Conservation (phyloP, 2,797 vertebrate genomes). For the Schizopygopsis malacanthus region DNA sequence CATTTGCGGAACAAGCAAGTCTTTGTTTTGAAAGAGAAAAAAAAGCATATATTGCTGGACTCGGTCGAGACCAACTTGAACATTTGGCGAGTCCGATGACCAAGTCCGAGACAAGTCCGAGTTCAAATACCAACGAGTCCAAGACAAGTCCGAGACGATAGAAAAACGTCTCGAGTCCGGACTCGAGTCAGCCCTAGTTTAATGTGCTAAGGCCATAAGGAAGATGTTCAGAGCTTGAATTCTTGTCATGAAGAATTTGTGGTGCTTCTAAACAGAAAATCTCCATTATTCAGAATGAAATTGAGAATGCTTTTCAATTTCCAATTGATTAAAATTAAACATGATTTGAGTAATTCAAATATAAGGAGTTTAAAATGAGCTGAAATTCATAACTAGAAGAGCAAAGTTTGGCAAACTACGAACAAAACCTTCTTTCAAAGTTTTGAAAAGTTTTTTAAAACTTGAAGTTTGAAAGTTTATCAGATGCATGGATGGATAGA, state of each 20-base stretch:
- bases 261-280: not conserved
- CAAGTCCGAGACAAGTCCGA: too few species aligned
- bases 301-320: not conserved
- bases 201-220: constrained; percentile 1
- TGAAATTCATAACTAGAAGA: not conserved
- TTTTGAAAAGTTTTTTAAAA: not conserved
- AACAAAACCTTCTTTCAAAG: not conserved
- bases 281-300: not conserved
- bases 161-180: too few species aligned
- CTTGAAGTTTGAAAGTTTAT: not conserved
- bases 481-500: not conserved
- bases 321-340: not conserved
- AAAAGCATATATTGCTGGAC: too few species aligned
- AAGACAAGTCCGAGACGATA: too few species aligned
- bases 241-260: not conserved
- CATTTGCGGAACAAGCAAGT: too few species aligned
- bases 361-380: not conserved
- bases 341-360: not conserved
- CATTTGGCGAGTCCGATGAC: too few species aligned
- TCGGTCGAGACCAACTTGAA: too few species aligned
- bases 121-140: too few species aligned
- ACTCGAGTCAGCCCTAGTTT: too few species aligned
- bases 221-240: not conserved
- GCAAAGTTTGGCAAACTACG: not conserved
- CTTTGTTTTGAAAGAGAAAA: too few species aligned